Percentiles rank a stretch among this genome's conserved stretches.
These are phyloP conservation scores for Mythimna vitellina DNA, from an alignment of 2,888 invertebrate genomes.

Conservation along the genomic window DNA sequence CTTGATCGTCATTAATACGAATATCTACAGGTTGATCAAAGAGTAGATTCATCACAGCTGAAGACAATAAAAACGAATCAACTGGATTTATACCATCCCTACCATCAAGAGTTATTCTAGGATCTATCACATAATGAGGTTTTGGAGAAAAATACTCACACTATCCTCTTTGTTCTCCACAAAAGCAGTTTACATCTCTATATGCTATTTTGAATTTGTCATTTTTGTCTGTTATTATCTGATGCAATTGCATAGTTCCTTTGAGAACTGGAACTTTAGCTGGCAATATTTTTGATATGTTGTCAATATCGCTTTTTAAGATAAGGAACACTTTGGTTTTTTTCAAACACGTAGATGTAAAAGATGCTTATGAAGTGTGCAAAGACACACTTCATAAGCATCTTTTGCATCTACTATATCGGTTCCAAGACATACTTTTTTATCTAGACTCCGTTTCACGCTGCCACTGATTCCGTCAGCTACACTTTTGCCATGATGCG, in stretches of 20 bases:
- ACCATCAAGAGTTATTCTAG: conserved; percentile 11
- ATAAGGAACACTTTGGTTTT: conserved; percentile 12
- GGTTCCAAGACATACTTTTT: conserved; percentile 23
- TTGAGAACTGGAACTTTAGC: conserved; percentile 10
- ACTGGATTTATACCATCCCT: conserved; percentile 12
- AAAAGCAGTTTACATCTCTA: conserved; percentile 39
- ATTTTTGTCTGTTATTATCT: conserved; percentile 16
- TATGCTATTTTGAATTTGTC: conserved; percentile 19
- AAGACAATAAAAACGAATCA: conserved; percentile 26
- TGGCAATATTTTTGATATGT: conserved; percentile 16
- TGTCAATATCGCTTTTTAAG: conserved; percentile 14
- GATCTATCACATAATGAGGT: conserved; percentile 14
- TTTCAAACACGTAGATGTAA: too few relatives aligned
- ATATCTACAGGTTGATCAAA: conserved; percentile 18
- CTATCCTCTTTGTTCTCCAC: conserved; percentile 29
- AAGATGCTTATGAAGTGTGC: too few relatives aligned
- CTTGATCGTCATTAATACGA: conserved; percentile 21
- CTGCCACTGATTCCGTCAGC: conserved; percentile 34
- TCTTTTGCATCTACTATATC: conserved; percentile 37
- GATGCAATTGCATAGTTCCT: conserved; percentile 19
- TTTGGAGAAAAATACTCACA: conserved; percentile 41
- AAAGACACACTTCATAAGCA: conserved; percentile 26
- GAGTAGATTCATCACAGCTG: conserved; percentile 18
- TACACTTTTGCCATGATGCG: conserved; percentile 29
- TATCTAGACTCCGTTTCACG: conserved; percentile 27